Conservation (phyloP, 2,888 invertebrate genomes). For the Ramazzottius varieornatus region DNA sequence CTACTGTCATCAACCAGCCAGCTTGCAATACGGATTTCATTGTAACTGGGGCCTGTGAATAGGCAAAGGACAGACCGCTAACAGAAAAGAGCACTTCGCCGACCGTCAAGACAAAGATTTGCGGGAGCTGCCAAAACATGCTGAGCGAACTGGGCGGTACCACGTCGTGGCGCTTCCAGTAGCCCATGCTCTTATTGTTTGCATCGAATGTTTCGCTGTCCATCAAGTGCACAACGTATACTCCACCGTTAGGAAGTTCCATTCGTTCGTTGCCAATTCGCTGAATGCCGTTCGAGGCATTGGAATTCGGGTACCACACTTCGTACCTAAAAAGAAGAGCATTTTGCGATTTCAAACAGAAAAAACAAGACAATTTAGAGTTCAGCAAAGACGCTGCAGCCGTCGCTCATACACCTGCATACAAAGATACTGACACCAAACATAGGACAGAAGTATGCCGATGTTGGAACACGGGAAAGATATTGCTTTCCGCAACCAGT, state of each 20-base stretch:
- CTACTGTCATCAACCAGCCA: slow-evolving; percentile 67
- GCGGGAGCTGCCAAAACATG: slow-evolving; percentile 63
- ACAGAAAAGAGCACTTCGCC: slow-evolving; percentile 88
- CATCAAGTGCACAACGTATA: slow-evolving; percentile 13
- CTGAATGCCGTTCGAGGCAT: not conserved
- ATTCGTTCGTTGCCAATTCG: not conserved
- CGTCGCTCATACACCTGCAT: no score
- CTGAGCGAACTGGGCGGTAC: slow-evolving; percentile 45
- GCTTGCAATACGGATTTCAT: slow-evolving; percentile 88
- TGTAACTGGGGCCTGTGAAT: slow-evolving; percentile 41
- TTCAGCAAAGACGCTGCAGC: no score
- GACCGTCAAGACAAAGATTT: slow-evolving; percentile 66
- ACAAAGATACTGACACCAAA: no score
- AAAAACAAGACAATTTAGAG: no score
- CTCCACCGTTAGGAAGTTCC: slow-evolving; percentile 11
- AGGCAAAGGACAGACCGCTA: slow-evolving; percentile 45
- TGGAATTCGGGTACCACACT: not conserved
- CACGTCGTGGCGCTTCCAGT: slow-evolving; percentile 15
- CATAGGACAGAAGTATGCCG: no score
- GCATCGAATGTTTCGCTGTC: not conserved
- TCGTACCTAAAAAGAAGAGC: not conserved
- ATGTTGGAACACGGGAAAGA: no score
- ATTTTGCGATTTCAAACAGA: no score
- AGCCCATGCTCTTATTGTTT: not conserved
- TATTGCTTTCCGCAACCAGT: no score